Evolutionary conservation across 1,140 invertebrate species (phyloP), one percentile per base, ranked within the genome.

Genomic region (Penaeus indicus): DNA sequence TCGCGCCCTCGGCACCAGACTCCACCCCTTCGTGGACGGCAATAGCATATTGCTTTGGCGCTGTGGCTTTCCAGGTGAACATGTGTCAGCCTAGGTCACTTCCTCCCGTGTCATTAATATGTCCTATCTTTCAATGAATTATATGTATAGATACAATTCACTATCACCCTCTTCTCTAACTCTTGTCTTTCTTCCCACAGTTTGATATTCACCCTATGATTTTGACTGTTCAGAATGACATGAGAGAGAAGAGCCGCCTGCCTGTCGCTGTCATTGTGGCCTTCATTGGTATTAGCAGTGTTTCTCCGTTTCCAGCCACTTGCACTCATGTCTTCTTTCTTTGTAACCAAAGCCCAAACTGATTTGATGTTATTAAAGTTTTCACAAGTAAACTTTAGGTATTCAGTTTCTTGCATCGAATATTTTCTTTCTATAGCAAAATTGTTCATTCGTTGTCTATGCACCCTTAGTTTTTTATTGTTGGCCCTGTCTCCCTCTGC

Each of bases 151-250:
- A 42, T 42, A 42, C 7, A 42, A 42, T 42, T 42, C 38, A 42
- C 54, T 54, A 11, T 16, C 32, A 32, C 32, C 32, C 32, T 32
- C n/a, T 42, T 84, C 47, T 21, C 16, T 69, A 25, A 42, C 22
- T 25, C 10, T 27, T 38, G n/a, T 27, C 4, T 54, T 47, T 13
- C 54, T 5, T n/a, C 38, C 60, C 38, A 21, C 64, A 88, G 87
- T 88, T 88, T 54, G 87, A 88, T 72, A 84, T 88, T 19, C 87
- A 88, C 38, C 87, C 87, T 32, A 84, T 88, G 81, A 88, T 88
- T 19, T 42, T 88, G 27, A 88, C 87, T 16, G 87, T 88, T 11
- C 87, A 88, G 54, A 88, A 77, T 69, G 87, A 88, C 61, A 88
- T 88, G 87, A 75, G 54, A 27, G 61, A 88, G 32, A 61, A 64